Conservation (phyloP, 1,140 invertebrate genomes). For the Nasonia longicornis region DNA sequence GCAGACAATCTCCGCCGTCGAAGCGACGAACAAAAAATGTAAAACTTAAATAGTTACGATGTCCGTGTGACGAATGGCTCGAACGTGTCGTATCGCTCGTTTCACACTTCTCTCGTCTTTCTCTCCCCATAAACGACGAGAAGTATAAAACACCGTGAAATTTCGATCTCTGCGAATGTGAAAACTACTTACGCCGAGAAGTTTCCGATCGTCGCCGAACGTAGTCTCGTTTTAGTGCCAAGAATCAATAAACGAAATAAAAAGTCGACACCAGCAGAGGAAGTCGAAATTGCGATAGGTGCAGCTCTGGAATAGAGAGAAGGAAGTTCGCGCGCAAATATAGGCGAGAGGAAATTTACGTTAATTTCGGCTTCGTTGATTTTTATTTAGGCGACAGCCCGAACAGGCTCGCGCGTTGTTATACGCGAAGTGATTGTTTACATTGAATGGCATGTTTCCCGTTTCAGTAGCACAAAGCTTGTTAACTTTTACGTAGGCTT, state of each 20-base stretch:
- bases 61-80: too few species aligned
- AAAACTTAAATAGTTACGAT: not conserved
- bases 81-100: not conserved
- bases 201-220: conserved; percentile 12
- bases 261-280: not conserved
- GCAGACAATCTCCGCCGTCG: conserved; percentile 31
- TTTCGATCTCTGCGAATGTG: not conserved
- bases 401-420: not conserved
- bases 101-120: not conserved
- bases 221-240: conserved; percentile 38
- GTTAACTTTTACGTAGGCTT: not conserved
- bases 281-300: not conserved
- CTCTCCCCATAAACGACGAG: not conserved
- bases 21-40: not conserved
- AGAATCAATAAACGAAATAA: conserved; percentile 15
- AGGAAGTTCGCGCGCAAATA: not conserved
- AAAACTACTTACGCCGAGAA: not conserved
- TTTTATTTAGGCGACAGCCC: not conserved
- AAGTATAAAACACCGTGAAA: not conserved
- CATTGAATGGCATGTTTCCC: not conserved
- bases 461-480: not conserved
- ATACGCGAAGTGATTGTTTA: not conserved
- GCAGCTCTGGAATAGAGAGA: not conserved
- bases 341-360: not conserved
- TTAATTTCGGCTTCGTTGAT: not conserved